Evolutionary conservation across 2,113 vertebrate species (phyloP), one percentile per base, ranked within the genome.

Genomic region (Nerophis ophidion): DNA sequence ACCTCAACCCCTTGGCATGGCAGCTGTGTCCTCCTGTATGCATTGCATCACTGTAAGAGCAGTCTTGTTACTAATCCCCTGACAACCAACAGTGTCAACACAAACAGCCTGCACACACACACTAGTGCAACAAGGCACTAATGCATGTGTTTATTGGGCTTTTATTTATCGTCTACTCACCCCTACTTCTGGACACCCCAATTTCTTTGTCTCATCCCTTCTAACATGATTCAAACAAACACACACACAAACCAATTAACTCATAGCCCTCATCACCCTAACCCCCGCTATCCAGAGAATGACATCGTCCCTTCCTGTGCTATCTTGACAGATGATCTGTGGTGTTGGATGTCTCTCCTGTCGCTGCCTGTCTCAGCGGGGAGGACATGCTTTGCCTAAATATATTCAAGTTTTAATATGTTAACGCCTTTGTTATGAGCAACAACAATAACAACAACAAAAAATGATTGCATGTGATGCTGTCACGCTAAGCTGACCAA

Each of bases 41-140:
- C 81, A 86, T 90, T 84, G 86, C 88, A 81, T 89, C 88, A 89
- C 79, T 86, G 80, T 69, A 81, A 84, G 82, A 85, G 81, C 84
- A 87, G 78, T 77, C 77, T 68, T 84, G 84, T 85, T 85, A 87
- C 81, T 82, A 77, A 88, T 88, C 84, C 84, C 86, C 75, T 88
- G 81, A 86, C 87, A 86, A 88, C 85, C 78, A 79, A 74, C 47
- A 57, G 74, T 65, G 70, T 84, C 84, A 85, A 84, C 81, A 86
- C 78, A 79, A 66, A 66, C 61, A 66, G 26, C 26, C 26, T 26
- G 26, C 47, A 58, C 62, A 69, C 66, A 70, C 64, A 66, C 49
- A 57, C 33, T 16, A 10, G 14, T 66, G 60, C 60, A 73, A 33
- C 14, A 5, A 12, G 13, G 11, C 58, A 51, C 57, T 69, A 38